Base-by-base conservation (phyloP, 2,888 invertebrate species). In the Marronus borbonicus region DNA sequence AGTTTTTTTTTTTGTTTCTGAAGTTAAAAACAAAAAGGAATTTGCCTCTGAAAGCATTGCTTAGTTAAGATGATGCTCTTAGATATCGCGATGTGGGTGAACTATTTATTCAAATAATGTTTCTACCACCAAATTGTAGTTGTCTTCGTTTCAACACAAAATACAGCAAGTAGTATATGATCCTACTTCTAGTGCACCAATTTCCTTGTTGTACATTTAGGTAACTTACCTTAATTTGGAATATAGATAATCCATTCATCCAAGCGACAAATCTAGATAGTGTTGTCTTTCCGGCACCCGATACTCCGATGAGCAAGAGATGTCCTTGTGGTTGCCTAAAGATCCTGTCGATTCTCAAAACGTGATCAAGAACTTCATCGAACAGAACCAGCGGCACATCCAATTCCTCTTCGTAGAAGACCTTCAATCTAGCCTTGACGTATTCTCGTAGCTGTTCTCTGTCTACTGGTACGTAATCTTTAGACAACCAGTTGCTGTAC, bases 271-370 rank as follows among this genome's bases (percentile, higher is more conserved):
- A 99, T 82, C 99, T 93, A 36, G 99, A 99, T 83, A 99, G 92
- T 10, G 99, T 99, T 0, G 99, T 99, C 90, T 99, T 99, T 82
- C 99, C 99, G 82, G 99, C 98, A 65, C 99, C 99, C 74, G 98
- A 98, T 5, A 99, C 99, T 82, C 99, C 99, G 86, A 99, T 99
- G 7, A 99, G 92, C 84, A 99, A 90, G 83, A 99, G 89, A 89
- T 99, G 99, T 77, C 99, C 99, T 88, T 99, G 99, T 7, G 98
- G 98, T 89, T 99, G 99, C 76, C 99, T 92, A 93, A 99, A 99
- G 86, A 99, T 99, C 86, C 99, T 93, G 91, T 99, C 99, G 87
- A 99, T 99, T 84, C 99, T 93, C 80, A 99, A 90, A 75, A 99
- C 99, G 89, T 99, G 99, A 88, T 99, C 99, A 68, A 99, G 89